Base-by-base conservation (phyloP, 2,888 invertebrate species). In the Andrena trimmerana region DNA sequence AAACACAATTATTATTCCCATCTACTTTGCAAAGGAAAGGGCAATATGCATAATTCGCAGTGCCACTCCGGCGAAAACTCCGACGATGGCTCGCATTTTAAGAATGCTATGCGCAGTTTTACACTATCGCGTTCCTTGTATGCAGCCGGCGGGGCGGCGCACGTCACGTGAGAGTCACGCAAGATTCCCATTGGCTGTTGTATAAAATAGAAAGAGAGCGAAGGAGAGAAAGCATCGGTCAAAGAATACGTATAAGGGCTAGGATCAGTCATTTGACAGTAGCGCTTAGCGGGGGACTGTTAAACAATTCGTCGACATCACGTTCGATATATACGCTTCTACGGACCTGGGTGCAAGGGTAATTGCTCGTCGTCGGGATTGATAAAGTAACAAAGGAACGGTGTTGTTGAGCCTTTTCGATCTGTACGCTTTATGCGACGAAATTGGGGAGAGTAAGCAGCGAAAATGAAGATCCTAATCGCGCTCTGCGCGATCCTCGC, bases 401-500 rank as follows among this genome's bases (percentile, higher is more conserved):
- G 59, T 52, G 27, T 65, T 24, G 8, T 29, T 36, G 29, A 27
- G 24, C 20, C 27, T 65, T 50, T 31, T 27, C 8, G 20, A 24
- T 13, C 16, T n/a, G 27, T 50, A 29, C 16, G 33, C 5, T 70
- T 42, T 3, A 3, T 2, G 4, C 20, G 68, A 63, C 20, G 48
- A 68, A 60, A 65, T 69, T 54, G 20, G 16, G 52, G 36, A 75
- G 72, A 50, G 69, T 42, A 75, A 68, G 24, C 29, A 50, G 52
- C 29, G 29, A 94, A 90, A 83, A 95, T 95, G 95, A 94, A 93
- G 85, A 86, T 90, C 52, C 84, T 92, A 78, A 85, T 93, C 90
- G 94, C 94, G 94, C 92, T 95, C 52, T 91, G 94, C 93, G 94
- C 94, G 92, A 90, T 94, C 86, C 86, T 95, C 85, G 93, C 94